Evolutionary conservation across 2,888 invertebrate genomes (phyloP).

Genomic region (Podotricha telesiphe): DNA sequence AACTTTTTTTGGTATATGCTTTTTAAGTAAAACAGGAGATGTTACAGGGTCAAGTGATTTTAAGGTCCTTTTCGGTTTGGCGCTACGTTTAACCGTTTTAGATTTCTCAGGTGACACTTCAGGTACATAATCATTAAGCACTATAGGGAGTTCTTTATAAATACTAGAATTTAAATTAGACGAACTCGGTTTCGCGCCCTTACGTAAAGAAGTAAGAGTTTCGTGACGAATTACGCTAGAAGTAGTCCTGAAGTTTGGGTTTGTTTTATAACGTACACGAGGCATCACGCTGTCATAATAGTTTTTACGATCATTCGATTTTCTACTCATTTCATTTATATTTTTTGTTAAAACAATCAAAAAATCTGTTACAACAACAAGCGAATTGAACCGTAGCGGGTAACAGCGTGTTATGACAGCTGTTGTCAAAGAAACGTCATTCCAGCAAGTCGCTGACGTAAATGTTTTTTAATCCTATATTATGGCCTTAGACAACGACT

Average conservation of each 20-base stretch:
- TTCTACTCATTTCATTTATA: slow-evolving; percentile 49
- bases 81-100: slow-evolving; percentile 55
- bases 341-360: slow-evolving; percentile 17
- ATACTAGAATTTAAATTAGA: slow-evolving; percentile 61
- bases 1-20: slow-evolving; percentile 46
- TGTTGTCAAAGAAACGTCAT: slow-evolving; percentile 4
- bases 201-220: slow-evolving; percentile 53
- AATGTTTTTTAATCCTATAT: not conserved
- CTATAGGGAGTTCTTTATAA: slow-evolving; percentile 68
- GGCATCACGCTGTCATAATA: slow-evolving; percentile 73
- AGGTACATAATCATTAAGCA: slow-evolving; percentile 66
- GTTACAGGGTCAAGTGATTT: slow-evolving; percentile 65
- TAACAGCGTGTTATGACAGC: slow-evolving; percentile 34
- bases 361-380: slow-evolving; percentile 41
- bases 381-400: slow-evolving; percentile 25
- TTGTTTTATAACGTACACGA: slow-evolving; percentile 59
- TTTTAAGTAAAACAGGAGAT: slow-evolving; percentile 55
- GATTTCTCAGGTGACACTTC: slow-evolving; percentile 51
- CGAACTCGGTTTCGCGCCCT: slow-evolving; percentile 71
- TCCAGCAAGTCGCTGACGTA: not conserved
- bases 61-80: slow-evolving; percentile 70
- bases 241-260: slow-evolving; percentile 55
- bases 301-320: slow-evolving; percentile 47
- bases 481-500: not conserved
- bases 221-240: slow-evolving; percentile 67